Evolutionary conservation across 2,797 vertebrate genomes (phyloP).

Genomic region (Neosilurus mollespiculum): DNA sequence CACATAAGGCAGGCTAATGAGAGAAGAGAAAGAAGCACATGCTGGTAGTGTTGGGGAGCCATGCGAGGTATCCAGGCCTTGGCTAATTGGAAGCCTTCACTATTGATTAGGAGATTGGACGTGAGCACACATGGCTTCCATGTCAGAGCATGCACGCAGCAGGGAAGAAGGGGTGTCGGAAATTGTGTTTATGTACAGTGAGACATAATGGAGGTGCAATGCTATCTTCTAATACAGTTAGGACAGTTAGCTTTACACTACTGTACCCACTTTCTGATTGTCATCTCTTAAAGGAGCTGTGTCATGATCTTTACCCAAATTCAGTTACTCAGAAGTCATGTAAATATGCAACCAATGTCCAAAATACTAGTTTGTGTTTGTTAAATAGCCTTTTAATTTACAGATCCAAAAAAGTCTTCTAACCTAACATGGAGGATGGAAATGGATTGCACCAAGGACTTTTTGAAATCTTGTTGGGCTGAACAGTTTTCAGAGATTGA

Average conservation of each 20-base stretch:
- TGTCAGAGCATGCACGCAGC: constrained; percentile 51
- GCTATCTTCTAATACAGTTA: constrained; percentile 11
- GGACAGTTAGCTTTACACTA: not conserved
- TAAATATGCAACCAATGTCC: too few species aligned
- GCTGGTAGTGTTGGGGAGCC: constrained; percentile 45
- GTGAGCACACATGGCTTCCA: constrained; percentile 59
- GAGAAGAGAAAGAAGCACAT: constrained; percentile 38
- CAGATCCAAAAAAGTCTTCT: too few species aligned
- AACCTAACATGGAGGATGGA: too few species aligned
- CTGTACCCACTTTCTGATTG: too few species aligned
- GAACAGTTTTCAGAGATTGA: too few species aligned
- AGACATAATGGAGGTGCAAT: constrained; percentile 32
- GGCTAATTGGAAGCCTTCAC: constrained; percentile 64
- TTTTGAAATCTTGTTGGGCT: too few species aligned
- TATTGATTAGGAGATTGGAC: constrained; percentile 64
- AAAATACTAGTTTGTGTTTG: too few species aligned
- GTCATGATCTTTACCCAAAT: too few species aligned
- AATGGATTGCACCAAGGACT: too few species aligned
- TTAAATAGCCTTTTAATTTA: too few species aligned
- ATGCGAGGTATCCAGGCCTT: constrained; percentile 53
- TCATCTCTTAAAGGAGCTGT: too few species aligned
- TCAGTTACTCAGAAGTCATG: too few species aligned
- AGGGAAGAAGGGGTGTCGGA: constrained; percentile 43
- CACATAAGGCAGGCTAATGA: not conserved
- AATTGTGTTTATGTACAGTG: constrained; percentile 28